Evolutionary conservation across 2,113 vertebrate genomes (phyloP), one percentile per base, ranked within the genome.

Genomic region (Aptenodytes forsteri): DNA sequence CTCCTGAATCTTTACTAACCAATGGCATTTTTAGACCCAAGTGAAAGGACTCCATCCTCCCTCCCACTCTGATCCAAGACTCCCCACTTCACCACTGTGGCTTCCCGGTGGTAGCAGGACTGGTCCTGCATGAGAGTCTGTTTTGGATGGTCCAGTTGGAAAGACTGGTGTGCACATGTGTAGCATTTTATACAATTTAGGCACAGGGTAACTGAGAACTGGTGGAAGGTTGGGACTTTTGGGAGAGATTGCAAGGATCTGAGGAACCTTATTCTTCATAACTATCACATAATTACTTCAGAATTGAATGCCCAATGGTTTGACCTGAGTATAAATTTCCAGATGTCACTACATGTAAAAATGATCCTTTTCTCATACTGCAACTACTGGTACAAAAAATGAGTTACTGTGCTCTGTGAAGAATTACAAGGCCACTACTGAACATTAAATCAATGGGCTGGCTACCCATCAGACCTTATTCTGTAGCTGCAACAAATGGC

Each of bases 351-450:
- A 17, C 13, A 27, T 86, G 75, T 65, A 95, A 94, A 93, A 93
- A 69, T 0, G 3, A 66, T 72, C 40, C 49, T 26, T 65, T 95
- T 75, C 66, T 90, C 49, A 83, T 40, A 64, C 2, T 75, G 42
- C 3, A 9, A 23, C 38, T 58, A 8, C 32, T 78, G 50, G 64
- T 44, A 52, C 20, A 73, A 92, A 86, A 93, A 69, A 77, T 44
- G 90, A 95, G 56, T 59, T 91, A 29, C 65, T 78, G 76, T 55
- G 67, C 88, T 70, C 82, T 32, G 47, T 56, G 69, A 84, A 36
- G 80, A 95, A 87, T 70, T 75, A 49, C 71, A 92, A 83, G 79
- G 89, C 59, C 90, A 58, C 49, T 34, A 17, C 55, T 40, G 72
- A 90, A 17, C 72, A 47, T 21, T 78, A 86, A 75, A 92, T 90